Evolutionary conservation across 1,140 invertebrate species (phyloP).

Genomic region (Pogonomyrmex californicus): DNA sequence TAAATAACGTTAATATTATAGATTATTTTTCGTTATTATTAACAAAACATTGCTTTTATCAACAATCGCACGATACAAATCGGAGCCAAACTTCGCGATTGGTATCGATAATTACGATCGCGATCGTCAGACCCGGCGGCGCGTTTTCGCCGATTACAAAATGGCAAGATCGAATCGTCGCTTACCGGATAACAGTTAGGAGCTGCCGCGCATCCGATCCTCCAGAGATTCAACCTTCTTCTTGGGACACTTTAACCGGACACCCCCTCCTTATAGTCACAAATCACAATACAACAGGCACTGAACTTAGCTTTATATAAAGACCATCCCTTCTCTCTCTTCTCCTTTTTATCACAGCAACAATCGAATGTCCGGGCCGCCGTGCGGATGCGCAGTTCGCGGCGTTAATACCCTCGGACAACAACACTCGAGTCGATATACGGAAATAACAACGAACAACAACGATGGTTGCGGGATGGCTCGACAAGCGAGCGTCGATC

Average conservation of each 20-base stretch:
- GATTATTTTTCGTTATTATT: constrained; percentile 10
- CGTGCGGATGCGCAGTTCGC: constrained; percentile 51
- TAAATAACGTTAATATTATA: neutral
- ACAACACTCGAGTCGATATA: constrained; percentile 29
- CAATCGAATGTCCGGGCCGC: constrained; percentile 63
- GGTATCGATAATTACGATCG: constrained; percentile 11
- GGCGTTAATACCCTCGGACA: constrained; percentile 43
- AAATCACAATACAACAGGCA: constrained; percentile 71
- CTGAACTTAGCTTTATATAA: constrained; percentile 67
- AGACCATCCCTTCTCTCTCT: constrained; percentile 52
- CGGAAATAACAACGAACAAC: constrained; percentile 58
- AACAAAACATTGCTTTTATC: constrained; percentile 13
- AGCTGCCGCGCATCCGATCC: constrained; percentile 71
- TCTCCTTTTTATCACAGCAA: constrained; percentile 70
- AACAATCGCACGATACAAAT: neutral
- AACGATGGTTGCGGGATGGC: constrained; percentile 39
- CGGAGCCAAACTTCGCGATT: neutral
- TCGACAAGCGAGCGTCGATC: constrained; percentile 43
- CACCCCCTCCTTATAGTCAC: constrained; percentile 65
- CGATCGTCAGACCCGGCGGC: constrained; percentile 17
- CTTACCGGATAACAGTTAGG: constrained; percentile 77
- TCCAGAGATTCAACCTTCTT: constrained; percentile 73
- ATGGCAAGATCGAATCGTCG: constrained; percentile 4
- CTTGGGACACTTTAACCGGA: constrained; percentile 60
- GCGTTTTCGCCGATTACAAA: constrained; percentile 9